Percentiles rank a stretch among this genome's conserved stretches.
Evolutionary conservation across 1,140 invertebrate species (phyloP).

Genomic region (Atta colombica): DNA sequence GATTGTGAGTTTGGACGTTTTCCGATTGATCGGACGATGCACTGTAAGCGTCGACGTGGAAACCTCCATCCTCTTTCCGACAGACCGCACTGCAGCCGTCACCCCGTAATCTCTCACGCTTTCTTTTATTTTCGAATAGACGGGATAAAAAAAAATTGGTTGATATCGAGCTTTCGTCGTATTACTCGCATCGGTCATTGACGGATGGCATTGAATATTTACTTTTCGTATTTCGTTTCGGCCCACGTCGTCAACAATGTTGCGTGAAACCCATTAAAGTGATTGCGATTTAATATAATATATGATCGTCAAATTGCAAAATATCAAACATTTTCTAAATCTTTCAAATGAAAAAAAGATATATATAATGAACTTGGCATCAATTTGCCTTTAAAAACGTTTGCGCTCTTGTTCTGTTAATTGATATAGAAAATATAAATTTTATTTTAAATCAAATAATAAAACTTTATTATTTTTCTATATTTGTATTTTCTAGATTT

Average conservation of each 20-base stretch:
- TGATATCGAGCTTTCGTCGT: conserved; percentile 32
- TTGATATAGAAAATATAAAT: background rate
- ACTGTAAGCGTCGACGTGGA: conserved; percentile 78
- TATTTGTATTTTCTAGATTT: no score
- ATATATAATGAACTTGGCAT: background rate
- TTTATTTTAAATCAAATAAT: background rate
- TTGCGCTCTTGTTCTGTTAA: background rate
- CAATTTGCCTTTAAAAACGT: background rate
- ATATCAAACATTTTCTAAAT: background rate
- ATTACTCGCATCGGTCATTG: conserved; percentile 4
- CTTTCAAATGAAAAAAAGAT: background rate
- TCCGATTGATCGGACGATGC: conserved; percentile 82
- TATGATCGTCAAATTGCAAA: background rate
- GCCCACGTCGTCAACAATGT: background rate
- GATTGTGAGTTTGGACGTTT: conserved; percentile 83
- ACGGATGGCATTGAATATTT: conserved; percentile 4
- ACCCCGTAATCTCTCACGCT: conserved; percentile 67
- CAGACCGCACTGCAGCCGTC: conserved; percentile 69
- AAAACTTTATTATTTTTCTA: background rate
- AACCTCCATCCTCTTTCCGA: conserved; percentile 81
- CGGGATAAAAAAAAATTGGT: conserved; percentile 45
- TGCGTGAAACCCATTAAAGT: background rate
- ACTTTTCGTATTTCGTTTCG: conserved; percentile 12
- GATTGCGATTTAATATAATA: conserved; percentile 23
- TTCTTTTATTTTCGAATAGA: conserved; percentile 54